These are phyloP conservation scores for Ascaphus truei DNA, from an alignment of 2,113 vertebrate species.

Conservation along the genomic window DNA sequence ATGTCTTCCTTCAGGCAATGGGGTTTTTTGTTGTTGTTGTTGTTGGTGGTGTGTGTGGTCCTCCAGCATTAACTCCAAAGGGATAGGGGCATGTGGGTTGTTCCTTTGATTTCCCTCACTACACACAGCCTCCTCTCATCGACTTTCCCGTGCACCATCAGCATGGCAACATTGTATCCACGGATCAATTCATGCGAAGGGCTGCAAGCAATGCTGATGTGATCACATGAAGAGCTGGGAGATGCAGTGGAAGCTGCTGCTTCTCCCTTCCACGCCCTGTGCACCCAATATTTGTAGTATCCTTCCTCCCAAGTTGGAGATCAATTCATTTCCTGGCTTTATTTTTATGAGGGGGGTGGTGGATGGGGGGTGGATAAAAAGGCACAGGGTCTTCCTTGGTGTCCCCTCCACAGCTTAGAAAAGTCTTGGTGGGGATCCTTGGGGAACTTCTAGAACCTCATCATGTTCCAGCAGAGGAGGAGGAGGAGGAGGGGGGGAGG, in stretches of 20 bases:
- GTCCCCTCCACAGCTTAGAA: conserved; percentile 14
- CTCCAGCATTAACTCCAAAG: neutral
- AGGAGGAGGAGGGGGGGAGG: conserved; percentile 31
- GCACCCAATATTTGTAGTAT: neutral
- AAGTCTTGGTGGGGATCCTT: conserved; percentile 21
- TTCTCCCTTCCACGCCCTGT: conserved; percentile 9
- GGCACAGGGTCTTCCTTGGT: conserved; percentile 25
- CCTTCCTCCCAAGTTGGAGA: neutral
- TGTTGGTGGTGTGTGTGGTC: neutral
- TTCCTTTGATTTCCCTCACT: neutral
- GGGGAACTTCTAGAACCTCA: conserved; percentile 28
- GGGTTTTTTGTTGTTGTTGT: too few relatives aligned
- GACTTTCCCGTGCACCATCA: conserved; percentile 10
- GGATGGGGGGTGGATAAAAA: neutral
- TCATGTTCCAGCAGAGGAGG: conserved; percentile 57
- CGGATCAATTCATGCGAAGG: neutral
- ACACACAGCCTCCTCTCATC: neutral
- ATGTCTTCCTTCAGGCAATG: neutral
- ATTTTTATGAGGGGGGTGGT: neutral
- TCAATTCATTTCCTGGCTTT: neutral
- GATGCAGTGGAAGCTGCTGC: neutral
- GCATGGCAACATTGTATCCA: conserved; percentile 20
- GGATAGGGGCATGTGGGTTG: neutral
- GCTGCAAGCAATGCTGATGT: neutral
- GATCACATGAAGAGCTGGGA: neutral